Conservation (phyloP, 2,888 invertebrate genomes). For the Neoaliturus tenellus region DNA sequence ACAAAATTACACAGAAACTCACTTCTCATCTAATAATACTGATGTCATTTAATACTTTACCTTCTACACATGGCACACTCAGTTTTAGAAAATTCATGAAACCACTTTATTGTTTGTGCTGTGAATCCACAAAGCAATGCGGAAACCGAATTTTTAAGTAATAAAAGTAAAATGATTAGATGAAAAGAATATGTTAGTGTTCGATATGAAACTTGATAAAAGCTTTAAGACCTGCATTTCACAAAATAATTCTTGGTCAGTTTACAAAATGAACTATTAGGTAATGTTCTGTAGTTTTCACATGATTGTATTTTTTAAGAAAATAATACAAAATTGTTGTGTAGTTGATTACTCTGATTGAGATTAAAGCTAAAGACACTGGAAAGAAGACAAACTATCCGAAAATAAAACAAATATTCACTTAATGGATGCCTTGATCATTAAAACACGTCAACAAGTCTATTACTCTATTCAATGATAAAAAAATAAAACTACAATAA, state of each 20-base stretch:
- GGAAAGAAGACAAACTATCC: too few relatives aligned
- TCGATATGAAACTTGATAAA: background rate
- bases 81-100: background rate
- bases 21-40: slow-evolving; percentile 31
- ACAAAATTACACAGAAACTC: background rate
- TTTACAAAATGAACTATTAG: too few relatives aligned
- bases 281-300: too few relatives aligned
- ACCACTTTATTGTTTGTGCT: background rate
- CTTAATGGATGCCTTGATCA: too few relatives aligned
- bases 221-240: background rate
- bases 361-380: too few relatives aligned
- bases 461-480: too few relatives aligned
- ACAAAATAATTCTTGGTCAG: background rate
- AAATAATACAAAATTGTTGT: too few relatives aligned
- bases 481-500: too few relatives aligned
- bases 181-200: background rate
- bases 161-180: background rate
- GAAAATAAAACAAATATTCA: too few relatives aligned
- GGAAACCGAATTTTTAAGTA: background rate
- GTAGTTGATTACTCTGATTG: too few relatives aligned
- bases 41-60: slow-evolving; percentile 29
- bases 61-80: slow-evolving; percentile 18
- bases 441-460: too few relatives aligned
- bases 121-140: background rate
- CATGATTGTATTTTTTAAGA: too few relatives aligned